A percentile compares a stretch with the other conserved stretches of the same genome.
Evolutionary conservation across 2,888 invertebrate species (phyloP).

Genomic region (Diarsia brunnea): DNA sequence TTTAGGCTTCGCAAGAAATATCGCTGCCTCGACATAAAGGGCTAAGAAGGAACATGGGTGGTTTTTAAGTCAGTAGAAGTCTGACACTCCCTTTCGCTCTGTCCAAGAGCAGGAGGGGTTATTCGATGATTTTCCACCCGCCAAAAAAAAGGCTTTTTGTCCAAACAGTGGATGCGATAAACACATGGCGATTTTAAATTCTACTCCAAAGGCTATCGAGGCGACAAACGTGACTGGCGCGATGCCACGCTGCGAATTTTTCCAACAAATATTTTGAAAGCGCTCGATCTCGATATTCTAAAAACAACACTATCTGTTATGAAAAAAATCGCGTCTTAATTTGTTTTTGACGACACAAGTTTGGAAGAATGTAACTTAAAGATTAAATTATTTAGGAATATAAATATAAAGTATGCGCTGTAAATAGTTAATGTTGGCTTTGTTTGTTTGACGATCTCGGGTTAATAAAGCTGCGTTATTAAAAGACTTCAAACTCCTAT

Average conservation of each 20-base stretch:
- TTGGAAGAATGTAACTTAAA: no score
- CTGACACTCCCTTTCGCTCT: no score
- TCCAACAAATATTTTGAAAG: constrained; percentile 55
- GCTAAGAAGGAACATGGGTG: no score
- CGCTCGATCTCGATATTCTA: constrained; percentile 36
- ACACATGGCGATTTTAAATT: constrained; percentile 60
- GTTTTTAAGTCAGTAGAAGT: no score
- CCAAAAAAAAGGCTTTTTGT: no score
- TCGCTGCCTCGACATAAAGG: no score
- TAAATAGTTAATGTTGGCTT: neutral
- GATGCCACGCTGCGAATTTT: constrained; percentile 49
- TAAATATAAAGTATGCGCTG: neutral
- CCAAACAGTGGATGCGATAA: constrained; percentile 37
- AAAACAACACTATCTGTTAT: constrained; percentile 28
- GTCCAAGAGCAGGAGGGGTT: no score
- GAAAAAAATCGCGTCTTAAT: neutral
- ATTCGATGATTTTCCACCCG: no score
- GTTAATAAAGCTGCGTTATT: neutral
- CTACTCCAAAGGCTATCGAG: constrained; percentile 55
- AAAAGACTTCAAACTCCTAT: neutral
- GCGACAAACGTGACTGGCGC: constrained; percentile 61
- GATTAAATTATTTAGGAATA: no score
- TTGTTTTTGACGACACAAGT: neutral
- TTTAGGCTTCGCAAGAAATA: no score
- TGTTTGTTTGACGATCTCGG: no score